These are phyloP conservation scores for Eurytoma adleriae DNA, from an alignment of 2,888 invertebrate genomes.

Conservation along the genomic window DNA sequence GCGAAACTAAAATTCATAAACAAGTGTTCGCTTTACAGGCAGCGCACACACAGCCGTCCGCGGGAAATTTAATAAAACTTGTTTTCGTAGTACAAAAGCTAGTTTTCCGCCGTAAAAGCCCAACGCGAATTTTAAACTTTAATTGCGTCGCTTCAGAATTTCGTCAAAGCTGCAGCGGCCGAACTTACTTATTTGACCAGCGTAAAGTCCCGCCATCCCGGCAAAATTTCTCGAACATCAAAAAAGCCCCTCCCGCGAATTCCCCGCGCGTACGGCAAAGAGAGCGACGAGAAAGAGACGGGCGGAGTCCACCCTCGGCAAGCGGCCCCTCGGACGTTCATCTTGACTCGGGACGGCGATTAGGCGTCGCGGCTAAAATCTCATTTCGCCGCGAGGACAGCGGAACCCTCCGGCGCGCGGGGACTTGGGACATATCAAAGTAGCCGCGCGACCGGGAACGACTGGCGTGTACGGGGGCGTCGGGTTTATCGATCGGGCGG, in stretches of 20 bases:
- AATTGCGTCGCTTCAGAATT: conserved; percentile 50
- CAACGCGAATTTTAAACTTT: conserved; percentile 50
- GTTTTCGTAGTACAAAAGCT: conserved; percentile 13
- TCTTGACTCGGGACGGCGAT: conserved; percentile 21
- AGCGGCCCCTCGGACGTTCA: neutral
- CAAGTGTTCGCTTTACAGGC: neutral
- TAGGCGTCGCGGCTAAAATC: conserved; percentile 46
- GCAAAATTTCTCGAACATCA: conserved; percentile 44
- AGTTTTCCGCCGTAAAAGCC: conserved; percentile 23
- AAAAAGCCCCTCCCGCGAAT: neutral
- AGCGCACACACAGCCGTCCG: neutral
- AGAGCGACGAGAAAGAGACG: neutral
- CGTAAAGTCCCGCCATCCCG: neutral
- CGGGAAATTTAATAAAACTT: conserved; percentile 10
- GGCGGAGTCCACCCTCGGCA: neutral
- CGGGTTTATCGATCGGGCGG: conserved; percentile 43
- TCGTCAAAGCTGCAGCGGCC: conserved; percentile 43
- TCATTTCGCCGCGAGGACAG: conserved; percentile 38
- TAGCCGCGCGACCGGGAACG: conserved; percentile 35
- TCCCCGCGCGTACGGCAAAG: conserved; percentile 24
- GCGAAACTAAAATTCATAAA: neutral
- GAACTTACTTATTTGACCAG: conserved; percentile 46
- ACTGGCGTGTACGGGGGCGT: conserved; percentile 8
- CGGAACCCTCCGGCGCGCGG: neutral
- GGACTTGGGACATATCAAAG: conserved; percentile 49